These are phyloP conservation scores for Acrocephalus kingi DNA, from an alignment of 2,113 vertebrate genomes.

Conservation along the genomic window DNA sequence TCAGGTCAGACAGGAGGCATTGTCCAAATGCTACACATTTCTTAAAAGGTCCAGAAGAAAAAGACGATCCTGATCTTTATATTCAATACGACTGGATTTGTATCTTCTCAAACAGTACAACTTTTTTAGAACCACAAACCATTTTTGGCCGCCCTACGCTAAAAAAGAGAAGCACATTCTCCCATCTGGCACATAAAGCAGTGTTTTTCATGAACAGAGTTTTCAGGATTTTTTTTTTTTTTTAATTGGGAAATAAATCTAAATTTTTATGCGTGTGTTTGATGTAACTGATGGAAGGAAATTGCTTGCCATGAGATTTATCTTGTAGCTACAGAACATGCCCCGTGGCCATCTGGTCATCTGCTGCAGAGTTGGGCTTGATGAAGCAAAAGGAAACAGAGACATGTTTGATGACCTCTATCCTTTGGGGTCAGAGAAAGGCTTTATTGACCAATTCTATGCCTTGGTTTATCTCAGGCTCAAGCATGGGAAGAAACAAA, in stretches of 20 bases:
- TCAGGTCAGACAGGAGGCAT: neutral
- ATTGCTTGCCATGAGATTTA: neutral
- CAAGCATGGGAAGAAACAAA: neutral
- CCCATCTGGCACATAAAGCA: neutral
- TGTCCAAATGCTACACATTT: neutral
- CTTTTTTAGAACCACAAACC: neutral
- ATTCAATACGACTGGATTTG: neutral
- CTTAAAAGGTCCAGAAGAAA: neutral
- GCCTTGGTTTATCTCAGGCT: neutral
- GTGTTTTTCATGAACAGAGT: neutral
- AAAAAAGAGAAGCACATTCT: neutral
- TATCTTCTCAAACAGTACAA: neutral
- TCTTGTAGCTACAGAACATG: neutral
- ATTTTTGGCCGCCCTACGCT: neutral
- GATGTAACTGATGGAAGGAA: neutral
- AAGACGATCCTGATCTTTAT: neutral
- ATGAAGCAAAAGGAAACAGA: neutral
- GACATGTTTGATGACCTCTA: neutral
- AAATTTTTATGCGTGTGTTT: neutral
- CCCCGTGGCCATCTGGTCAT: neutral
- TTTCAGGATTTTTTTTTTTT: neutral
- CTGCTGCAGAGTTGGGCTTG: neutral
- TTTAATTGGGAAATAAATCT: neutral
- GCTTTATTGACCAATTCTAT: neutral
- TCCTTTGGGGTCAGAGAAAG: neutral